Evolutionary conservation across 2,113 vertebrate species (phyloP).

Genomic region (Indicator indicator): DNA sequence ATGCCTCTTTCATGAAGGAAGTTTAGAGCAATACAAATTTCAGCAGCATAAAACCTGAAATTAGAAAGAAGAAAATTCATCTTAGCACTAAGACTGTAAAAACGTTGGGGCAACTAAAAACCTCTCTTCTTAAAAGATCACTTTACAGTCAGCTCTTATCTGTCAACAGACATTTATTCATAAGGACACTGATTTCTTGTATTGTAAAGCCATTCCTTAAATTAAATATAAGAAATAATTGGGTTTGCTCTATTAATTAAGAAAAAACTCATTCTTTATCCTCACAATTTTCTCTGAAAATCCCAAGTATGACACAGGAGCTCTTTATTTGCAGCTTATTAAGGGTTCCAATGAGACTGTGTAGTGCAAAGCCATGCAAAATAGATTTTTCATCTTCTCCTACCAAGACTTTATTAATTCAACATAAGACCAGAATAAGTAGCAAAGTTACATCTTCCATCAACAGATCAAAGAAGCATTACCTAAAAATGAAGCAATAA

Average conservation of each 20-base stretch:
- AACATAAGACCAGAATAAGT: background rate
- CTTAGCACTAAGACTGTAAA: background rate
- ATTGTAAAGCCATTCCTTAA: background rate
- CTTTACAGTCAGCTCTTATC: background rate
- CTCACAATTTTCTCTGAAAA: background rate
- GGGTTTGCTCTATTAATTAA: background rate
- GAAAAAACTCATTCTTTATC: background rate
- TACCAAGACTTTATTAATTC: background rate
- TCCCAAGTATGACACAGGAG: background rate
- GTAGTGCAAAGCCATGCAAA: background rate
- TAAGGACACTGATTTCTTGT: background rate
- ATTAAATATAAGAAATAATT: background rate
- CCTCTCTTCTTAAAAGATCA: background rate
- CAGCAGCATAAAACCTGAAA: slow-evolving; percentile 95
- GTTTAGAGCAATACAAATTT: slow-evolving; percentile 97
- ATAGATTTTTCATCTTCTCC: background rate
- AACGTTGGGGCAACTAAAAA: background rate
- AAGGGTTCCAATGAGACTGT: background rate
- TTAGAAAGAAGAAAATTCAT: background rate
- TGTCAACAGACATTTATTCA: background rate
- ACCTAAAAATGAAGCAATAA: background rate
- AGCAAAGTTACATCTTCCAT: background rate
- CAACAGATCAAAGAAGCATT: background rate
- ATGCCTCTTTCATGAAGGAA: slow-evolving; percentile 98
- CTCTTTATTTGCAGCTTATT: background rate